Conservation (phyloP, 1,140 invertebrate species). For the Listronotus bonariensis region DNA sequence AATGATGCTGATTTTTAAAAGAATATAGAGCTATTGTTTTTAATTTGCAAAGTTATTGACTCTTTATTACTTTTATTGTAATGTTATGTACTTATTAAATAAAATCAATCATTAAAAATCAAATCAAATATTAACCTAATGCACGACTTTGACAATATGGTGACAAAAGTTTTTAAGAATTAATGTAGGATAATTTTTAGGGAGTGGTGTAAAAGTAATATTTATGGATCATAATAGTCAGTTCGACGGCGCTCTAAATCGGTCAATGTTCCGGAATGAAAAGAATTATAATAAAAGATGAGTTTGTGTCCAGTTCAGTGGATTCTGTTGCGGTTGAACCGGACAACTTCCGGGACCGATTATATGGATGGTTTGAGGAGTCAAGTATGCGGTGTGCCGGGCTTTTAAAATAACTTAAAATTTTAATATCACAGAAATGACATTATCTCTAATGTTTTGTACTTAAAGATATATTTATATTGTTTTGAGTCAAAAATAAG, state of each 20-base stretch:
- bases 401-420: no score
- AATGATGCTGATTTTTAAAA: no score
- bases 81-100: no score
- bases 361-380: slow-evolving; percentile 27
- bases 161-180: slow-evolving; percentile 2
- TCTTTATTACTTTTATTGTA: no score
- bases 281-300: slow-evolving; percentile 38
- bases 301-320: slow-evolving; percentile 30
- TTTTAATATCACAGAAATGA: no score
- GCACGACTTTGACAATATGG: neutral
- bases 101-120: no score
- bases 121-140: no score
- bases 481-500: no score
- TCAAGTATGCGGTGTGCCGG: slow-evolving; percentile 6
- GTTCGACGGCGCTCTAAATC: slow-evolving; percentile 34
- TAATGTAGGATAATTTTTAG: neutral
- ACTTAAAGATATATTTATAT: no score
- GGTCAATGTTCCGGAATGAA: slow-evolving; percentile 34
- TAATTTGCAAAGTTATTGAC: no score
- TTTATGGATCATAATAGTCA: slow-evolving; percentile 34
- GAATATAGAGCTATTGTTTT: no score
- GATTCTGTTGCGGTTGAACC: slow-evolving; percentile 20
- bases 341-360: slow-evolving; percentile 31
- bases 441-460: no score
- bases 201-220: slow-evolving; percentile 18